These are phyloP conservation scores for Gallinago undulata DNA, from an alignment of 2,113 vertebrate genomes.

Conservation along the genomic window DNA sequence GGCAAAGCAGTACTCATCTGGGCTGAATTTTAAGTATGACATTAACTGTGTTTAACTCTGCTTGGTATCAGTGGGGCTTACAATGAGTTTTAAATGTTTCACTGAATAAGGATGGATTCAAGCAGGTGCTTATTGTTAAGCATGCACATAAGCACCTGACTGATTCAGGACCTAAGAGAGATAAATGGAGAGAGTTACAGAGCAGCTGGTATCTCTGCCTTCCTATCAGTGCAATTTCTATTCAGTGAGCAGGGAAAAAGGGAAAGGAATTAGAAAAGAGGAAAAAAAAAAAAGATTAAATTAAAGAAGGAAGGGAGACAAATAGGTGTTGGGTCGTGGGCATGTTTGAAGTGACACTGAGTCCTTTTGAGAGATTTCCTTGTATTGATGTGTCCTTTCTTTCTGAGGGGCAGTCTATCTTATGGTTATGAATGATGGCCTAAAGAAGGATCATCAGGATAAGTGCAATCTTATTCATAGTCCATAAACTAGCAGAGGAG, in stretches of 20 bases:
- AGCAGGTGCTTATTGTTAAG: conserved; percentile 3
- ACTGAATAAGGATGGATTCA: conserved; percentile 15
- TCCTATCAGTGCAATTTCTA: not conserved
- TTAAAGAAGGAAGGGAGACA: not conserved
- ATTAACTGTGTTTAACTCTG: not conserved
- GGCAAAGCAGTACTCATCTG: not conserved
- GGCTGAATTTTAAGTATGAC: conserved; percentile 7
- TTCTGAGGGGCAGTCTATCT: not conserved
- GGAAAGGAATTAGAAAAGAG: not conserved
- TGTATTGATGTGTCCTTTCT: not conserved
- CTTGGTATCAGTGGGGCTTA: not conserved
- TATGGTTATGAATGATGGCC: not conserved
- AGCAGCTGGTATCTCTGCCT: conserved; percentile 33
- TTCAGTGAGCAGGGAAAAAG: not conserved
- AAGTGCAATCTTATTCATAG: not conserved
- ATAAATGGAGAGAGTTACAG: not conserved
- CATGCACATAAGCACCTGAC: not conserved
- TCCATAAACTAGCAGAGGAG: not conserved
- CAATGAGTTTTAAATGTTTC: conserved; percentile 18
- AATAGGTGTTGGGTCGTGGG: not conserved
- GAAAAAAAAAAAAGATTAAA: not conserved
- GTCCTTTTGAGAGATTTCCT: not conserved
- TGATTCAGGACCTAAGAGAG: not conserved
- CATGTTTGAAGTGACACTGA: not conserved
- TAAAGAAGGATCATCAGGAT: not conserved